phyloP scores from a whole-genome alignment of 1,140 invertebrate species.

The Doryteuthis pealeii region DNA sequence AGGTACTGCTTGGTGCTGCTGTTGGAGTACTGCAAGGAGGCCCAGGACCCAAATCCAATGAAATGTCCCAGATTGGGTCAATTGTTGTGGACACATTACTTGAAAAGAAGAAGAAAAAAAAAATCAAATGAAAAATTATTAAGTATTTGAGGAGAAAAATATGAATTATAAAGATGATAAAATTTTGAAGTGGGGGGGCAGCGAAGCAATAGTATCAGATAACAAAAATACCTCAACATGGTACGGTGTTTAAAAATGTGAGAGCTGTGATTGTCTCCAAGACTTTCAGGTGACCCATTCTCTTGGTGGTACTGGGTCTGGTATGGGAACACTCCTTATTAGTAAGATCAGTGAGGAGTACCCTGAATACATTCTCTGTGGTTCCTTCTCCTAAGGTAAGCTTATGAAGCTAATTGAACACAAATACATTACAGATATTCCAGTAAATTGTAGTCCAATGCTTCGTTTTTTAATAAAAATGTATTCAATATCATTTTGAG shows the following conservation, averaged over 20 bases:
- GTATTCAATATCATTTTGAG: too few species aligned
- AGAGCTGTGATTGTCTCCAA: constrained; percentile 70
- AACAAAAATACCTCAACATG: too few species aligned
- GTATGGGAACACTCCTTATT: constrained; percentile 66
- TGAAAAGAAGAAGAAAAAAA: constrained; percentile 33
- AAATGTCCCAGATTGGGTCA: constrained; percentile 97
- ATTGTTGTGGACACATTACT: constrained; percentile 85
- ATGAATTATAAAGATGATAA: too few species aligned
- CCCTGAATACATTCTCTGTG: constrained; percentile 84
- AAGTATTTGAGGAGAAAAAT: too few species aligned
- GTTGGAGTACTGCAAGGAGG: constrained; percentile 25
- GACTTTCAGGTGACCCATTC: constrained; percentile 91
- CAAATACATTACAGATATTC: too few species aligned
- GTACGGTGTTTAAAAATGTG: too few species aligned
- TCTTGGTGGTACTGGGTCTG: constrained; percentile 65
- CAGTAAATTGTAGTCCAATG: too few species aligned
- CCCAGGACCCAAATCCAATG: constrained; percentile 77
- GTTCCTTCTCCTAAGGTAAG: constrained; percentile 83
- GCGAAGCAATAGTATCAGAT: too few species aligned
- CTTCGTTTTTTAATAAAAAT: too few species aligned
- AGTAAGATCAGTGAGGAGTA: constrained; percentile 67
- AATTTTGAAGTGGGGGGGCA: too few species aligned
- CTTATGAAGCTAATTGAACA: too few species aligned
- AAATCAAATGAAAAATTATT: neutral
- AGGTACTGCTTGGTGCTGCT: constrained; percentile 7